Evolutionary conservation across 2,797 vertebrate genomes (phyloP), one percentile per base, ranked within the genome.

Genomic region (Pipistrellus kuhlii): DNA sequence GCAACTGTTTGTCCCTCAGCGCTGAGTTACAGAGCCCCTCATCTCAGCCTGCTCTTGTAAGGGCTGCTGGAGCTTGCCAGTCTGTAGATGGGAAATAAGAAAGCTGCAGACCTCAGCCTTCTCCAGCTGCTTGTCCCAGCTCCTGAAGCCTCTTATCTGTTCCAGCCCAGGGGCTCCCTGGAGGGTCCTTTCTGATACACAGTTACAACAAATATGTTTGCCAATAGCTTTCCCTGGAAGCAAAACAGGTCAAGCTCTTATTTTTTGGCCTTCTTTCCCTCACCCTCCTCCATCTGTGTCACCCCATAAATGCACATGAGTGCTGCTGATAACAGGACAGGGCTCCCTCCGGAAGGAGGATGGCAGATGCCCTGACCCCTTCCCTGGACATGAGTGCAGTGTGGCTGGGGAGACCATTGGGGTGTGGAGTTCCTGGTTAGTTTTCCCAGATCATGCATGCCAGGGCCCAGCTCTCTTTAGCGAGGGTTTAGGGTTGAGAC

Each of bases 1-100:
- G 0, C 15, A 69, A 35, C 6, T 20, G 15, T 83, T 21, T 44
- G n/a, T 48, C 35, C 51, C 38, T 75, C 25, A 73, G 30, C 23
- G 3, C 44, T 0, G 6, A 32, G 25, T 83, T 41, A 21, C 12
- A 3, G 0, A 21, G 18, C n/a, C 44, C 59, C 14, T 21, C 2
- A 3, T 27, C 69, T 38, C 5, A 8, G 13, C 51, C 20, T 35
- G 0, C 41, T 80, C 23, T 41, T 4, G 1, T 12, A 27, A 84
- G 57, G 78, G 21, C 62, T 73, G 6, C 82, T 25, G 0, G 0
- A 5, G 44, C 21, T 38, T 21, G 5, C 20, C 25, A 9, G 13
- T 32, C 66, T 76, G 83, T 32, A 30, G 5, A 23, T 69, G 68
- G 68, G 41, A 72, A 83, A 35, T 0, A 1, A 66, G 72, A 84